phyloP scores from a whole-genome alignment of 2,113 vertebrate species.

The Myotis lucifugus region DNA sequence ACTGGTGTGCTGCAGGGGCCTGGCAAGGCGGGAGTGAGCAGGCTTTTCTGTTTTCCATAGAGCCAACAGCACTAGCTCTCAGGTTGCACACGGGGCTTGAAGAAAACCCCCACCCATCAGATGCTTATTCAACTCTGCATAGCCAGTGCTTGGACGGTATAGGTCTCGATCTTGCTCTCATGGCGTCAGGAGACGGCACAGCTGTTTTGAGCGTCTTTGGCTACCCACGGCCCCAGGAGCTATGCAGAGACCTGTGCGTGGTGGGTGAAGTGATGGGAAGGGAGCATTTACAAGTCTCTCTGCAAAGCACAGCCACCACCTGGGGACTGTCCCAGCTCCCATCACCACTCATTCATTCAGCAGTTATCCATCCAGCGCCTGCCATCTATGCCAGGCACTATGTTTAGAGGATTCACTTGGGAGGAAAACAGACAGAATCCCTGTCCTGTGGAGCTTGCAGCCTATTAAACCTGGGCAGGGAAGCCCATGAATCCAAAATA shows the following conservation, averaged over 20 bases:
- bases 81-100: not conserved
- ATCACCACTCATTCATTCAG: not conserved
- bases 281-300: not conserved
- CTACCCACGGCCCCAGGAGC: not conserved
- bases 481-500: not conserved
- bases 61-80: not conserved
- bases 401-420: not conserved
- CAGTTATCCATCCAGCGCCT: not conserved
- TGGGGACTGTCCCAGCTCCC: not conserved
- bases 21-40: not conserved
- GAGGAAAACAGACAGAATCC: not conserved
- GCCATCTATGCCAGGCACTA: rapidly evolving
- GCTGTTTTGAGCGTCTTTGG: not conserved
- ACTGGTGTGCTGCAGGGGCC: rapidly evolving
- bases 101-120: not conserved
- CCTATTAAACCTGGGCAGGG: not conserved
- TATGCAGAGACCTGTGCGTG: not conserved
- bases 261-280: not conserved
- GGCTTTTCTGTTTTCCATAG: not conserved
- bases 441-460: not conserved
- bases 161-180: no score
- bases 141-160: not conserved
- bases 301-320: not conserved
- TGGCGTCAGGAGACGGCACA: not conserved
- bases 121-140: not conserved